Conservation (phyloP, 92 coral and sea anemone species). For the Heteractis magnifica region DNA sequence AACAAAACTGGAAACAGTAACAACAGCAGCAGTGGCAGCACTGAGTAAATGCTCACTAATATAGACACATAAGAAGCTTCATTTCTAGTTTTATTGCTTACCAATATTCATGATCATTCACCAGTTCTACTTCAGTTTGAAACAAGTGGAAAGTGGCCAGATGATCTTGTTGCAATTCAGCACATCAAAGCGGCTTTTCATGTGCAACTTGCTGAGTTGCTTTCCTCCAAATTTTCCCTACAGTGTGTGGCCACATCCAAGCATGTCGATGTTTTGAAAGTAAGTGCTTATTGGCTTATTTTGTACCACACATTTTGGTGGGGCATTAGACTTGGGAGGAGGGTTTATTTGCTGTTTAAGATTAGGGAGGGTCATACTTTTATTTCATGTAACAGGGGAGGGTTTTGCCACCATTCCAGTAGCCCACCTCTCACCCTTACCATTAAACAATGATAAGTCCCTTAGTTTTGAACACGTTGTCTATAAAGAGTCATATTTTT, state of each 20-base stretch:
- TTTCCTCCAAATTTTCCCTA: slow-evolving; percentile 58
- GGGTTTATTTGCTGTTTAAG: too few relatives aligned
- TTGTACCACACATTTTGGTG: background rate
- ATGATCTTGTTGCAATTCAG: slow-evolving; percentile 80
- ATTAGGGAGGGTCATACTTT: too few relatives aligned
- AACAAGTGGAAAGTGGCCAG: slow-evolving; percentile 99
- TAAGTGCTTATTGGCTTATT: slow-evolving; percentile 9
- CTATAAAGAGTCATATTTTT: background rate
- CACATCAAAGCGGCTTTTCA: slow-evolving; percentile 94
- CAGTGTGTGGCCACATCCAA: slow-evolving; percentile 72
- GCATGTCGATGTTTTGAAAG: slow-evolving; percentile 85
- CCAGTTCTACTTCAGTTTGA: slow-evolving; percentile 89
- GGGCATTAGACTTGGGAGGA: too few relatives aligned
- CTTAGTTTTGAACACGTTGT: too few relatives aligned
- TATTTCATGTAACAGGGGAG: too few relatives aligned
- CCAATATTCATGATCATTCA: background rate
- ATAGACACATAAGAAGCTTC: background rate
- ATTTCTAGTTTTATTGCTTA: background rate
- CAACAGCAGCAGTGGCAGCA: background rate
- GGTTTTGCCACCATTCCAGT: too few relatives aligned
- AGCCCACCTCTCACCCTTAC: too few relatives aligned
- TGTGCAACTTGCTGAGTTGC: slow-evolving; percentile 72
- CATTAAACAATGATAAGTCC: too few relatives aligned
- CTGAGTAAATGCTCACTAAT: background rate
- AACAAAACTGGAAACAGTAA: background rate